phyloP scores from a whole-genome alignment of 2,888 invertebrate species.

The Rosalia funebris region DNA sequence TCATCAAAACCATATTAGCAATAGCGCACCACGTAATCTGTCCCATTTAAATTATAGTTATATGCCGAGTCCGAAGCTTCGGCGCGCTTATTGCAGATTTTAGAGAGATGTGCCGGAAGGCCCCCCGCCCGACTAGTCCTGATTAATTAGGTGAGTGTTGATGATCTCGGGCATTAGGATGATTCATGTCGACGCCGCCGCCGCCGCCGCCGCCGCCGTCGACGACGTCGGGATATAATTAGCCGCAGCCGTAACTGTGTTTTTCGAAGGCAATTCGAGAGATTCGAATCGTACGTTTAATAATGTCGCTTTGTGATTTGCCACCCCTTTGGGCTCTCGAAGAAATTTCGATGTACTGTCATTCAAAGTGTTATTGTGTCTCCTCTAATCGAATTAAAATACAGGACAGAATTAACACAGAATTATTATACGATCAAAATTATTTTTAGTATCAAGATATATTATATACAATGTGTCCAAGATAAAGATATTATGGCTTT shows the following conservation, averaged over 20 bases:
- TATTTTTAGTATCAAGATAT: no score
- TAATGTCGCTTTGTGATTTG: background rate
- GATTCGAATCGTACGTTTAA: background rate
- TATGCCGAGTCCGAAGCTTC: background rate
- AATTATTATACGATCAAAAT: no score
- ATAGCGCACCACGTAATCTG: slow-evolving; percentile 17
- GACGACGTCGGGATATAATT: slow-evolving; percentile 11
- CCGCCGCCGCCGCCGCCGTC: slow-evolving; percentile 11
- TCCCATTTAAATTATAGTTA: slow-evolving; percentile 24
- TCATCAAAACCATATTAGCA: slow-evolving; percentile 26
- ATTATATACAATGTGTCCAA: no score
- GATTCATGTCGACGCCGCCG: slow-evolving; percentile 25
- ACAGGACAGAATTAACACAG: no score
- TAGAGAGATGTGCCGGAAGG: no score
- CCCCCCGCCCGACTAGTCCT: slow-evolving; percentile 27
- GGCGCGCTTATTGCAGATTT: no score
- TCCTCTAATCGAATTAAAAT: no score
- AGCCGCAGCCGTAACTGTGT: slow-evolving; percentile 2
- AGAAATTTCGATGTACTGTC: no score
- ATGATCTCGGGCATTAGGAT: slow-evolving; percentile 56
- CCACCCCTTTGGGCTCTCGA: no score
- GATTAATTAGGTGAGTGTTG: slow-evolving; percentile 59
- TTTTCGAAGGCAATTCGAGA: background rate
- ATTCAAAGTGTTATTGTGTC: no score
- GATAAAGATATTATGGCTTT: no score